phyloP scores from a whole-genome alignment of 2,888 invertebrate genomes.

The Drosophila acutilabella region DNA sequence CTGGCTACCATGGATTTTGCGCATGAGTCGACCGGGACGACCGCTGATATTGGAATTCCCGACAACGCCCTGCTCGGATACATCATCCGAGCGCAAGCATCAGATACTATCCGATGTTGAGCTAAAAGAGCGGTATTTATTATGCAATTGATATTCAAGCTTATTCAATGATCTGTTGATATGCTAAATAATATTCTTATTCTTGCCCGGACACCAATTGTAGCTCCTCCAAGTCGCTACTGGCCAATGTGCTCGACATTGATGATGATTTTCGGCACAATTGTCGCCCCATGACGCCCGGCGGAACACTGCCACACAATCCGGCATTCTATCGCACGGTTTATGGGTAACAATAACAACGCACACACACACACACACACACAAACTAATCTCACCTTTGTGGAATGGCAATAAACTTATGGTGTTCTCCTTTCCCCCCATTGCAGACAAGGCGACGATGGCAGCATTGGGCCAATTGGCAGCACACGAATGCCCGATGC shows the following conservation, averaged over 20 bases:
- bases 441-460: conserved; percentile 84
- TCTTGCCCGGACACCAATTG: conserved; percentile 7
- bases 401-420: conserved; percentile 38
- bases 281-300: conserved; percentile 89
- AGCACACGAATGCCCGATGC: conserved; percentile 91
- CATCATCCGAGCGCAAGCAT: conserved; percentile 89
- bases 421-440: conserved; percentile 54
- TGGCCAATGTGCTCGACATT: conserved; percentile 98
- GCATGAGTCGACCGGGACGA: conserved; percentile 93
- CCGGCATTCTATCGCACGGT: conserved; percentile 90
- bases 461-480: conserved; percentile 87
- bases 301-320: conserved; percentile 87
- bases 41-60: conserved; percentile 85
- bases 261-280: conserved; percentile 97
- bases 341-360: conserved; percentile 87
- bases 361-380: conserved; percentile 18
- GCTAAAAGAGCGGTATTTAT: conserved; percentile 89
- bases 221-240: conserved; percentile 95
- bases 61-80: conserved; percentile 86
- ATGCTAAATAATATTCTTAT: conserved; percentile 36
- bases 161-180: conserved; percentile 37
- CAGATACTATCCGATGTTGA: conserved; percentile 93
- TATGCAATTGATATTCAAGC: conserved; percentile 1
- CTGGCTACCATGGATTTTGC: conserved; percentile 98
- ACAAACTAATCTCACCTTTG: conserved; percentile 36